Conservation (phyloP, 2,797 vertebrate species). For the Alfaro cultratus region DNA sequence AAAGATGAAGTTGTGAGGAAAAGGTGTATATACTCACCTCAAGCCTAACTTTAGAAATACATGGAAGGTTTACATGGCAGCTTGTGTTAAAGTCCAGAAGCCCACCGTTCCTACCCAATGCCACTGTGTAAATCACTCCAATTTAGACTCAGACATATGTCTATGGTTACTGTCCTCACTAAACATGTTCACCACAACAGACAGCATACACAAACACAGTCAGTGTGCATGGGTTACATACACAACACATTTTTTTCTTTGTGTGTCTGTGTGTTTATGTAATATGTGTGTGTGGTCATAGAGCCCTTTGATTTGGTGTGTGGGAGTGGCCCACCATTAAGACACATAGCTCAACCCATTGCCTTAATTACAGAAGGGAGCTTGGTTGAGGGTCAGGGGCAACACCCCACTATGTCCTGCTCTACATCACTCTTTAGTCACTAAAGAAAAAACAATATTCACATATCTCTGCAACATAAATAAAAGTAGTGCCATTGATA, state of each 20-base stretch:
- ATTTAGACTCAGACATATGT: constrained; percentile 40
- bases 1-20: constrained; percentile 12
- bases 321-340: constrained; percentile 72
- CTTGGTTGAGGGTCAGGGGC: constrained; percentile 66
- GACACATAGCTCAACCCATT: constrained; percentile 45
- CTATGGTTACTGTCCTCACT: constrained; percentile 37
- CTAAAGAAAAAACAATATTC: constrained; percentile 54
- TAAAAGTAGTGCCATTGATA: constrained; percentile 27
- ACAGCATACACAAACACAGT: constrained; percentile 43
- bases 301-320: constrained; percentile 73
- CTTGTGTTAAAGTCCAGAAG: constrained; percentile 17
- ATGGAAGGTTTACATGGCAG: background rate
- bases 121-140: constrained; percentile 56
- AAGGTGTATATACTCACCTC: background rate
- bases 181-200: constrained; percentile 52
- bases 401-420: constrained; percentile 67
- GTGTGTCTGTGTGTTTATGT: constrained; percentile 32
- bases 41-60: background rate
- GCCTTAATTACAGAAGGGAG: constrained; percentile 75
- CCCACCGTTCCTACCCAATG: constrained; percentile 29
- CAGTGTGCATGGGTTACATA: constrained; percentile 22
- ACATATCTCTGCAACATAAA: constrained; percentile 50
- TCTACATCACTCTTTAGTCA: constrained; percentile 45
- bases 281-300: constrained; percentile 57
- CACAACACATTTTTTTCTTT: constrained; percentile 29